Evolutionary conservation across 2,797 vertebrate species (phyloP).

Genomic region (Odontamblyopus lacepedii): DNA sequence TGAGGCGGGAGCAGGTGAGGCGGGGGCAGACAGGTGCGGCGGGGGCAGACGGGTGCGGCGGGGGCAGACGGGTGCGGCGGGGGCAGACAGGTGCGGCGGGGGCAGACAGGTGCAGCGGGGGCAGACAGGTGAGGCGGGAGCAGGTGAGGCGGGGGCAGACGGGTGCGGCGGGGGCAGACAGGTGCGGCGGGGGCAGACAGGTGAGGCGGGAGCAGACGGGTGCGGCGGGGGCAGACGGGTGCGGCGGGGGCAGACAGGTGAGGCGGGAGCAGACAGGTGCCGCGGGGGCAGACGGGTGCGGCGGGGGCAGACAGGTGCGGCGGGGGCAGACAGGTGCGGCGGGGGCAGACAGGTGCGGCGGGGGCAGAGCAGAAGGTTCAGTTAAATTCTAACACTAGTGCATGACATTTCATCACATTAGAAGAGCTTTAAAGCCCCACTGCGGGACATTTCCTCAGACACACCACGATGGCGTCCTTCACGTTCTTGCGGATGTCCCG

Average conservation of each 20-base stretch:
- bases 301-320: neutral
- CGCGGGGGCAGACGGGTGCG: constrained; percentile 78
- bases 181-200: constrained; percentile 78
- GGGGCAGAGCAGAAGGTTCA: constrained; percentile 23
- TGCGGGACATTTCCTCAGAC: constrained; percentile 41
- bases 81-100: constrained; percentile 54
- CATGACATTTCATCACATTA: too few relatives aligned
- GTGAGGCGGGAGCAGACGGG: neutral
- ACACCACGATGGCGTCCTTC: constrained; percentile 97
- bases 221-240: constrained; percentile 78
- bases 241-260: neutral
- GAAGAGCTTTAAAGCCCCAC: too few relatives aligned
- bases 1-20: constrained; percentile 74
- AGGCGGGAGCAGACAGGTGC: too few relatives aligned
- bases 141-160: constrained; percentile 79
- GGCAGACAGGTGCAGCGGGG: constrained; percentile 67
- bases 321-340: constrained; percentile 79
- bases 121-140: constrained; percentile 73
- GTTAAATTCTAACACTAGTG: too few relatives aligned
- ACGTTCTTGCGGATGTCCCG: constrained; percentile 98
- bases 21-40: constrained; percentile 79
- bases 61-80: constrained; percentile 75
- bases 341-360: neutral
- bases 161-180: neutral
- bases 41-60: constrained; percentile 31